Conservation (phyloP, 2,888 invertebrate species). For the Mesoligia furuncula region DNA sequence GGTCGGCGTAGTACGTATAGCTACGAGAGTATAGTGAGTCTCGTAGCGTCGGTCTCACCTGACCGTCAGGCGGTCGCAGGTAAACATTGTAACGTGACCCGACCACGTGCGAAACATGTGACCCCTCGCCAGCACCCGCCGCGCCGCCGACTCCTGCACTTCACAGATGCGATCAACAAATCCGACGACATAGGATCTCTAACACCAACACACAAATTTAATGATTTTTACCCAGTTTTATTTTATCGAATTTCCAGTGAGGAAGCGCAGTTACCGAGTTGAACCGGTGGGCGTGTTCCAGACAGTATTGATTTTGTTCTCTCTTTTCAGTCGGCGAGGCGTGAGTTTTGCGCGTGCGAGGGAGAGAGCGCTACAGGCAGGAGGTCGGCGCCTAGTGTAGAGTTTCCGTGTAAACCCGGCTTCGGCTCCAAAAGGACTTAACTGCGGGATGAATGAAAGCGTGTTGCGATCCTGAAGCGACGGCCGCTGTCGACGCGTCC, state of each 20-base stretch:
- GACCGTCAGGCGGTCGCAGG: slow-evolving; percentile 86
- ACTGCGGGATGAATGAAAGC: slow-evolving; percentile 89
- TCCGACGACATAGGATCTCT: slow-evolving; percentile 64
- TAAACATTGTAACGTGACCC: slow-evolving; percentile 89
- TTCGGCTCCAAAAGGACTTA: slow-evolving; percentile 80
- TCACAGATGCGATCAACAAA: slow-evolving; percentile 53
- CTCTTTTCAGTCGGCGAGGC: slow-evolving; percentile 78
- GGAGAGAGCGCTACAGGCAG: slow-evolving; percentile 77
- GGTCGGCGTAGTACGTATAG: slow-evolving; percentile 67
- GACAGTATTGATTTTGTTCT: slow-evolving; percentile 89
- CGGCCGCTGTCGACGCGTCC: slow-evolving; percentile 88
- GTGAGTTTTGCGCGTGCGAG: slow-evolving; percentile 75
- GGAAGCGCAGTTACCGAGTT: slow-evolving; percentile 89
- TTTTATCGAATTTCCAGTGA: slow-evolving; percentile 89
- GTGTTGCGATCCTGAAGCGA: slow-evolving; percentile 89
- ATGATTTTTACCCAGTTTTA: slow-evolving; percentile 89
- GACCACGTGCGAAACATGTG: slow-evolving; percentile 88
- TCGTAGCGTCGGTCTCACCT: slow-evolving; percentile 82
- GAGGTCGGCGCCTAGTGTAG: slow-evolving; percentile 85
- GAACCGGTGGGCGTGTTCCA: slow-evolving; percentile 88
- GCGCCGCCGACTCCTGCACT: slow-evolving; percentile 31
- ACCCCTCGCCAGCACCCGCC: slow-evolving; percentile 49
- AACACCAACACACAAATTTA: slow-evolving; percentile 82
- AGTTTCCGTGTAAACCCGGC: slow-evolving; percentile 86
- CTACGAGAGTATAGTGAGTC: slow-evolving; percentile 61